Evolutionary conservation across 2,797 vertebrate genomes (phyloP).

Genomic region (Melanotaenia boesemani): DNA sequence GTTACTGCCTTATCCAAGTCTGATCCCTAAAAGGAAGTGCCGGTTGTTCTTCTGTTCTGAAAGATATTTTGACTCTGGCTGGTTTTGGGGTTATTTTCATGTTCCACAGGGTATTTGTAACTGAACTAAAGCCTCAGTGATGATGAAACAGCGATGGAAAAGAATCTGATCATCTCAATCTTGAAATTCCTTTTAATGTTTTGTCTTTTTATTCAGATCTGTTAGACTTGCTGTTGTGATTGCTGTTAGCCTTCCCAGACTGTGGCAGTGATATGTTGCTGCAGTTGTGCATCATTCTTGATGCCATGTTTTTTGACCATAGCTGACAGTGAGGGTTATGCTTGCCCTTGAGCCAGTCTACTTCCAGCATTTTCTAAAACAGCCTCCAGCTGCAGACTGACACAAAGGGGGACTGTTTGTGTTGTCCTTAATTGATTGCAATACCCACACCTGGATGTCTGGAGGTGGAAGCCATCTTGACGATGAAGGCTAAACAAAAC

Average conservation of each 20-base stretch:
- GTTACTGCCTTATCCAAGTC: too few relatives aligned
- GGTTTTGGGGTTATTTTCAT: not conserved
- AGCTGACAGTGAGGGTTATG: not conserved
- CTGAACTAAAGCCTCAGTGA: not conserved
- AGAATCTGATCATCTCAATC: not conserved
- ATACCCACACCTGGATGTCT: conserved; percentile 66
- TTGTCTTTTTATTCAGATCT: not conserved
- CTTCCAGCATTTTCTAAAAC: conserved; percentile 42
- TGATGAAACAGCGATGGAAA: not conserved
- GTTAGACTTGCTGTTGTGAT: not conserved
- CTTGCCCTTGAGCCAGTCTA: conserved; percentile 55
- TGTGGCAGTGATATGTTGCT: not conserved
- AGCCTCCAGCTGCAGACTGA: conserved; percentile 51
- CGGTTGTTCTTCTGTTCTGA: too few relatives aligned
- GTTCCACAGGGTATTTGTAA: not conserved
- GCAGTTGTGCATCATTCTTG: not conserved
- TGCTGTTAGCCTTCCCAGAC: not conserved
- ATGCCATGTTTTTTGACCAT: too few relatives aligned
- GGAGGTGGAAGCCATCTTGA: conserved; percentile 75
- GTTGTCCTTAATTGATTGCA: conserved; percentile 75
- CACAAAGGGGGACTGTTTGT: conserved; percentile 40
- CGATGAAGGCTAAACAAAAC: conserved; percentile 72
- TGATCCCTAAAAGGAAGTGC: too few relatives aligned
- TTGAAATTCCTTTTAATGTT: not conserved
- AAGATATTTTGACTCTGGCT: too few relatives aligned